Evolutionary conservation across 2,797 vertebrate species (phyloP), one percentile per base, ranked within the genome.

Genomic region (Cuniculus paca): DNA sequence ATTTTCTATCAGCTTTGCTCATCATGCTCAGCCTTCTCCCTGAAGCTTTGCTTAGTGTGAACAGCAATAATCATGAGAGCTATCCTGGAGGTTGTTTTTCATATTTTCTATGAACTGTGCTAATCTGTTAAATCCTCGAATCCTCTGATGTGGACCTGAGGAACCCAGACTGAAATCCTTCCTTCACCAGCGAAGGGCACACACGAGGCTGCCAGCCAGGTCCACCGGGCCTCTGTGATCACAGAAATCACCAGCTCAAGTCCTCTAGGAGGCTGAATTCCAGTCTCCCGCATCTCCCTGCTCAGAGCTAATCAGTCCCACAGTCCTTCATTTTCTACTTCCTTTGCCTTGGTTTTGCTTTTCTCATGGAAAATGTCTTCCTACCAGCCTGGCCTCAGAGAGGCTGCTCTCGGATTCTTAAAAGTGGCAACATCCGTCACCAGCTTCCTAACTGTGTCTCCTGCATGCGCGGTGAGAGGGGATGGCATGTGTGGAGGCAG

Each of bases 71-170:
- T 79, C 58, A 63, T 20, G 45, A 87, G 9, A 82, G 48, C 50
- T 89, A 26, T 74, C 34, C 42, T 85, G 1, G 42, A 79, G 11
- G 20, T 20, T 68, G 2, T n/a, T 82, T 94, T 85, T 80, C 45
- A 52, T 92, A 78, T 65, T 2, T 72, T 77, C n/a, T 72, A 74
- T 50, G n/a, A 34, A 68, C 31, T 60, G 9, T 56, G 58, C 20
- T 90, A 87, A 72, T 70, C 91, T 63, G 65, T 84, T 92, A 83
- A 86, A 63, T 80, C 45, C 75, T 94, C 87, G 93, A 70, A 83
- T 5, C 13, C 42, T 87, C 22, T 6, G 22, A 81, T 28, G 17
- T 74, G 9, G 26, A 88, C 86, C 42, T 83, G 28, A 86, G 14
- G 36, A 36, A n/a, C 74, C 16, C 4, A 74, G n/a, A 84, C 26